Evolutionary conservation across 2,888 invertebrate species (phyloP), one percentile per base, ranked within the genome.

Genomic region (Neocrepidodera transversa): DNA sequence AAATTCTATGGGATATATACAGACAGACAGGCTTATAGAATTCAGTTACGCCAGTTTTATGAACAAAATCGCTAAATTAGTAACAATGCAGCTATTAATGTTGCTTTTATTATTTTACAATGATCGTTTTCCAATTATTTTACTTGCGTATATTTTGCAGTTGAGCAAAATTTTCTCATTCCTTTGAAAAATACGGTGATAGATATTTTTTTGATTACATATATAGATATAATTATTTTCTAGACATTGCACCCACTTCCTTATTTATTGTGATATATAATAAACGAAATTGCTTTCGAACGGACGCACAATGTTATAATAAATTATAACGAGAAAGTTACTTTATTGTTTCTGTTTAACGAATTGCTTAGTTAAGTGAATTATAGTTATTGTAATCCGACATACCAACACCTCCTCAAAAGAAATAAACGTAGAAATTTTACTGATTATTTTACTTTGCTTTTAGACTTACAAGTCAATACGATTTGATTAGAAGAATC

Each of bases 341-440:
- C 52, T 51, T 60, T 60, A 60, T 60, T 60, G 60, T 60, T 56
- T 58, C 40, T 60, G 52, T 60, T 60, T 60, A 60, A 60, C 56
- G 60, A 60, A 60, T 60, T 56, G 60, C 56, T 47, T 42, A 48
- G 52, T 56, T 52, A 52, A 48, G 56, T 60, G 60, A 60, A 60
- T 56, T 60, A 60, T 56, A 52, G 60, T 60, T 56, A 55, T 60
- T 60, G 56, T 56, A 60, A 60, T 51, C 60, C 52, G 60, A 56
- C 60, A 52, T 38, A 56, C 40, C 51, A 56, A 60, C 60, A 60
- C 56, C 60, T 56, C 56, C 60, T 60, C 56, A 51, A 51, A 51
- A 17, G 53, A 53, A 53, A 53, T 32, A 35, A 53, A 43, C 35
- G 42, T 43, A 32, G 1, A 32, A 11, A 53, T 53, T 53, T 43